Evolutionary conservation across 2,797 vertebrate genomes (phyloP).

Genomic region (Halcyon smyrnensis): DNA sequence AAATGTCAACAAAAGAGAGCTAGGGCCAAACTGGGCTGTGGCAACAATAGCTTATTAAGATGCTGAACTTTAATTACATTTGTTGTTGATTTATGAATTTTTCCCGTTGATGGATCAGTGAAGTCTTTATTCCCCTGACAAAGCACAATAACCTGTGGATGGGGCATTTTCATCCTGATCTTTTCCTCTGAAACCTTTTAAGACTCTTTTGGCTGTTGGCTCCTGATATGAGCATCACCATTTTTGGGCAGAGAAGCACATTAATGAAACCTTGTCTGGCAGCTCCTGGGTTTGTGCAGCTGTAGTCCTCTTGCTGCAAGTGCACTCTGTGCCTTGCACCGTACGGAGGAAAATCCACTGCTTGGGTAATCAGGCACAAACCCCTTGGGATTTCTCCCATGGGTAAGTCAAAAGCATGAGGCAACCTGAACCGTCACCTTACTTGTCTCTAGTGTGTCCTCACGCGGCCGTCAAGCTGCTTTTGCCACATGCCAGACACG

Average conservation of each 20-base stretch:
- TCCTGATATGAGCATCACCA: not conserved
- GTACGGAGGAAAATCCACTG: not conserved
- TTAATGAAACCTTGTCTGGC: not conserved
- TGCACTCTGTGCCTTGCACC: not conserved
- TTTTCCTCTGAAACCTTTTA: not conserved
- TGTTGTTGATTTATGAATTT: not conserved
- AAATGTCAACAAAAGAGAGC: constrained; percentile 1
- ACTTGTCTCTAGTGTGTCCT: not conserved
- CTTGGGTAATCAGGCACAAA: not conserved
- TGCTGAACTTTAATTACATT: not conserved
- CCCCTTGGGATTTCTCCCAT: not conserved
- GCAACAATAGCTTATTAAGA: not conserved
- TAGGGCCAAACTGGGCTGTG: not conserved
- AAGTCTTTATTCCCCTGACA: not conserved
- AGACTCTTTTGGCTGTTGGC: not conserved
- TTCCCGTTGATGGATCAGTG: not conserved
- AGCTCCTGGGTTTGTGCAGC: not conserved
- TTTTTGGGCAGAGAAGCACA: not conserved
- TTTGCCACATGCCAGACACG: not conserved
- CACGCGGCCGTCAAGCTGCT: not conserved
- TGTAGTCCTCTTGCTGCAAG: not conserved
- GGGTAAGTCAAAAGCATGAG: not conserved
- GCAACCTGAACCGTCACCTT: not conserved
- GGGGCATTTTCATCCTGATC: not conserved
- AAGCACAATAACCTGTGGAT: not conserved